These are phyloP conservation scores for Hylia prasina DNA, from an alignment of 2,113 vertebrate genomes.

Conservation along the genomic window DNA sequence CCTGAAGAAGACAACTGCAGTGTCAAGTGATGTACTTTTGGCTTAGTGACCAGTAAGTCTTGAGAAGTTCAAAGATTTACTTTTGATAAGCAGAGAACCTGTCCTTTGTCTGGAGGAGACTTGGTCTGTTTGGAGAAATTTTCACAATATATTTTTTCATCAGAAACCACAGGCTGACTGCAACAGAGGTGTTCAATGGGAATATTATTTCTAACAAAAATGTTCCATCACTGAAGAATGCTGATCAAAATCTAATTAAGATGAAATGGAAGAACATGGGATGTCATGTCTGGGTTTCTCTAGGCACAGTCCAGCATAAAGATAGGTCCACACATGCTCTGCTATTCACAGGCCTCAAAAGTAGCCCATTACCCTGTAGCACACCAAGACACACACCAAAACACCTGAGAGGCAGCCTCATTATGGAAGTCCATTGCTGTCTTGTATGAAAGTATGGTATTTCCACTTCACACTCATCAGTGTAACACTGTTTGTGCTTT, in stretches of 20 bases:
- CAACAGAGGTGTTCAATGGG: neutral
- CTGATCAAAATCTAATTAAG: neutral
- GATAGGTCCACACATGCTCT: neutral
- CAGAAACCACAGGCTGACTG: neutral
- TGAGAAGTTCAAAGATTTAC: neutral
- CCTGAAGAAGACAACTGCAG: neutral
- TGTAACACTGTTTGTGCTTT: neutral
- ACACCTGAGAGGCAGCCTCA: neutral
- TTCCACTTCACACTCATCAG: neutral
- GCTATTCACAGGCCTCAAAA: neutral
- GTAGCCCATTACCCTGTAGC: neutral
- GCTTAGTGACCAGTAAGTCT: neutral
- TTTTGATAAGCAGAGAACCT: neutral
- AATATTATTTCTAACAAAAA: neutral
- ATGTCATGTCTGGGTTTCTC: neutral
- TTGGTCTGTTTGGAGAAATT: neutral
- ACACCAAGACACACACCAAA: neutral
- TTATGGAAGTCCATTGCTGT: neutral
- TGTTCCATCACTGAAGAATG: neutral
- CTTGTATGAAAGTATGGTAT: neutral
- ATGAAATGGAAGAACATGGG: neutral
- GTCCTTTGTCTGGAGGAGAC: neutral
- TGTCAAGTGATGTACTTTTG: neutral
- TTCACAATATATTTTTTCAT: neutral
- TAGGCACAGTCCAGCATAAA: neutral